Conservation (phyloP, 2,888 invertebrate species). For the Apamea monoglypha region DNA sequence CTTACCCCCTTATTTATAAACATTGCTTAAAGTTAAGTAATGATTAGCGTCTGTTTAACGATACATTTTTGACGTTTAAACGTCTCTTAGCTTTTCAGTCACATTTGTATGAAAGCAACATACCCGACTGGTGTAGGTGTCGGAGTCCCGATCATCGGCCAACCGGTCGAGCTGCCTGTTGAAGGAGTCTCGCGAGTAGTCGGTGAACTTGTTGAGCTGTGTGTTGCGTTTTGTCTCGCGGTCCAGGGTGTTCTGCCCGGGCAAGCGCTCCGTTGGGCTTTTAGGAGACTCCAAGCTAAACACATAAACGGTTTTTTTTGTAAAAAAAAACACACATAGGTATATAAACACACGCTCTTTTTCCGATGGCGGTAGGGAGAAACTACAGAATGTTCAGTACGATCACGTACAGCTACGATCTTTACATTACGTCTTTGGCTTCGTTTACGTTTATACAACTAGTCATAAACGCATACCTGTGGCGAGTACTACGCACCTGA, state of each 20-base stretch:
- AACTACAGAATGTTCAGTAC: too few species aligned
- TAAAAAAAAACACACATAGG: neutral
- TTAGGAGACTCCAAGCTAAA: constrained; percentile 92
- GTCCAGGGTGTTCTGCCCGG: constrained; percentile 88
- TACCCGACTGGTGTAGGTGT: constrained; percentile 84
- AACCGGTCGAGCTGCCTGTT: constrained; percentile 86
- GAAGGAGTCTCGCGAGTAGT: constrained; percentile 84
- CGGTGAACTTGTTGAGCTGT: constrained; percentile 90
- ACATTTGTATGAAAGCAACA: constrained; percentile 61
- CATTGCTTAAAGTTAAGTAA: too few species aligned
- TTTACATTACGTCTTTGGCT: neutral
- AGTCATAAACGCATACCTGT: neutral
- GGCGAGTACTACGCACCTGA: neutral
- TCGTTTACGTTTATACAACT: neutral
- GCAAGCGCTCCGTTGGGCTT: constrained; percentile 92
- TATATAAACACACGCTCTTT: too few species aligned
- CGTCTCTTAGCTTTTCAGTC: neutral
- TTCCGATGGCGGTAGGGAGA: neutral
- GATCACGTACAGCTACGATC: too few species aligned
- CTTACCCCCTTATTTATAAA: too few species aligned
- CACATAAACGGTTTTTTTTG: constrained; percentile 38
- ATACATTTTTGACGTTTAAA: too few species aligned
- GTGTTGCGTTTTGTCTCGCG: constrained; percentile 92
- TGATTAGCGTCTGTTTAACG: too few species aligned
- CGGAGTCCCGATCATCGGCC: constrained; percentile 85